Conservation (phyloP, 2,113 vertebrate species). For the Pelusios castaneus region DNA sequence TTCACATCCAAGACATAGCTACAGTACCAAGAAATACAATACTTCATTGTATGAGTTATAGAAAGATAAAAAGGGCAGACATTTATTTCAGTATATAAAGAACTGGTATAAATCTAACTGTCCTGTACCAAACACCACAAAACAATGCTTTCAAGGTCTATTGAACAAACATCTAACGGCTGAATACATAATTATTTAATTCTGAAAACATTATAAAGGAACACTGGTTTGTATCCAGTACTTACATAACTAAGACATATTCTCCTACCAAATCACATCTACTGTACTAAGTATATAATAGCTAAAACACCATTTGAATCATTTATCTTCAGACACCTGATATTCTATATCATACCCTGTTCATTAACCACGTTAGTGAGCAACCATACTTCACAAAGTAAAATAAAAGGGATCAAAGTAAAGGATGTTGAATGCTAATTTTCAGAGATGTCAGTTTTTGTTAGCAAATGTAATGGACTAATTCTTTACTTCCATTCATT, state of each 20-base stretch:
- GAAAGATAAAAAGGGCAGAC: neutral
- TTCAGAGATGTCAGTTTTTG: neutral
- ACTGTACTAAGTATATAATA: neutral
- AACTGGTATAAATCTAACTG: neutral
- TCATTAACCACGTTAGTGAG: neutral
- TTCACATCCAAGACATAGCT: neutral
- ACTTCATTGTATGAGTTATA: neutral
- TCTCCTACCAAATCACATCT: neutral
- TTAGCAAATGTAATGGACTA: neutral
- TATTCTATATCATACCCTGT: neutral
- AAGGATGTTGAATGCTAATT: neutral
- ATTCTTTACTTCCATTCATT: neutral
- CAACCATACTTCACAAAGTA: neutral
- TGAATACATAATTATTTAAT: neutral
- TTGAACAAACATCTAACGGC: neutral
- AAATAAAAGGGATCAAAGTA: neutral
- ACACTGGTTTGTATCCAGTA: neutral
- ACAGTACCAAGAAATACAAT: neutral
- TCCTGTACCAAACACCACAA: neutral
- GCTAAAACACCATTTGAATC: neutral
- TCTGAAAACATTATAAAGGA: neutral
- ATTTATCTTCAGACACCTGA: neutral
- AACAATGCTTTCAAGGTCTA: neutral
- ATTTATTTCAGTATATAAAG: neutral
- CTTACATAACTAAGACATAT: neutral